Conservation (phyloP, 2,888 invertebrate genomes). For the Endotricha flammealis region DNA sequence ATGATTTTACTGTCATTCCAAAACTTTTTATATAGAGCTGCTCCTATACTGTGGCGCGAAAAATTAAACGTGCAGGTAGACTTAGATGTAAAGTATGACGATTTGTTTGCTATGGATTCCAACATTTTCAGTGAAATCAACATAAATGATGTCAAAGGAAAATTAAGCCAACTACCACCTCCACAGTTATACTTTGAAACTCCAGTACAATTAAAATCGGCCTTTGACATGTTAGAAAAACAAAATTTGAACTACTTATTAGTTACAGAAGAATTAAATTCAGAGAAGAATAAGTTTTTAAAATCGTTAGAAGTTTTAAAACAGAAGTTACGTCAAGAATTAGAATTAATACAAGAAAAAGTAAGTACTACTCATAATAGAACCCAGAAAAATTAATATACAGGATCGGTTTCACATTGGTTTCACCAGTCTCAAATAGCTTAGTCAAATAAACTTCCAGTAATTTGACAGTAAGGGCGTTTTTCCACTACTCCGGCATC, state of each 20-base stretch:
- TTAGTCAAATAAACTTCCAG: no score
- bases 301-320: conserved; percentile 48
- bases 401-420: no score
- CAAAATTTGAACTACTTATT: conserved; percentile 69
- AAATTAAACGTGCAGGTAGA: conserved; percentile 43
- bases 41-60: conserved; percentile 64
- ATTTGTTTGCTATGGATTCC: conserved; percentile 47
- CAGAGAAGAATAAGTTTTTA: conserved; percentile 58
- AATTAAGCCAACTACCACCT: conserved; percentile 41
- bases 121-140: conserved; percentile 52
- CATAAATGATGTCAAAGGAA: conserved; percentile 33
- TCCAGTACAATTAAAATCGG: conserved; percentile 50
- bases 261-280: conserved; percentile 58
- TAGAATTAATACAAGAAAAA: conserved; percentile 54
- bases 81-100: conserved; percentile 39
- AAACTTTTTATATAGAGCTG: conserved; percentile 58
- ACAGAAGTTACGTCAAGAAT: conserved; percentile 39
- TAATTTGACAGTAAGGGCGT: no score
- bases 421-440: no score
- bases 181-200: conserved; percentile 58
- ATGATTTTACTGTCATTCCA: conserved; percentile 63
- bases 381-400: no score
- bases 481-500: no score
- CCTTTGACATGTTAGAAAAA: conserved; percentile 57
- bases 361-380: no score